Percentiles rank a stretch among this genome's conserved stretches.
These are phyloP conservation scores for Notolepis coatsorum DNA, from an alignment of 2,797 vertebrate species.

Conservation along the genomic window DNA sequence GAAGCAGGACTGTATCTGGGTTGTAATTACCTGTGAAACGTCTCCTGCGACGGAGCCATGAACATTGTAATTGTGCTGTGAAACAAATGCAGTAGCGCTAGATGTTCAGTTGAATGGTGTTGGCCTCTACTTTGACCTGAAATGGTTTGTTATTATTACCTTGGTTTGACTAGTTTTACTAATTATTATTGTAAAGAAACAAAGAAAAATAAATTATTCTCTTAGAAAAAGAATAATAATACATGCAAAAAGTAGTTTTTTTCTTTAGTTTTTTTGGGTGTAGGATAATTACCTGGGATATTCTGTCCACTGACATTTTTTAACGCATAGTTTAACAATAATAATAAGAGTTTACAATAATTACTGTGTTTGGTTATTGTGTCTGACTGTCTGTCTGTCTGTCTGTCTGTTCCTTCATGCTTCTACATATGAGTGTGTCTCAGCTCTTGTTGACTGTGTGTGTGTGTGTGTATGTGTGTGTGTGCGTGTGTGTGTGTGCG, in stretches of 20 bases:
- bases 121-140: neutral
- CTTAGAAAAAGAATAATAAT: too few species aligned
- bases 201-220: too few species aligned
- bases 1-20: too few species aligned
- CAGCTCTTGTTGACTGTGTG: neutral
- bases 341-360: too few species aligned
- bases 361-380: neutral
- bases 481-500: neutral
- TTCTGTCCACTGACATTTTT: neutral
- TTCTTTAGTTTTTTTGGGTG: too few species aligned
- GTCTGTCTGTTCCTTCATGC: too few species aligned
- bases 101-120: neutral
- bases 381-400: neutral
- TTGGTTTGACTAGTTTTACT: too few species aligned
- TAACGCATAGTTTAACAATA: neutral
- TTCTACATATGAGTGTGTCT: neutral
- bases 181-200: too few species aligned
- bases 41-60: neutral
- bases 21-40: slow-evolving; percentile 9
- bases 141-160: neutral
- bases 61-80: neutral
- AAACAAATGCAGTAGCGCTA: neutral
- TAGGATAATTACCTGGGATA: too few species aligned
- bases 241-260: too few species aligned
- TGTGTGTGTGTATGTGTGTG: neutral